Evolutionary conservation across 2,888 invertebrate genomes (phyloP), one percentile per base, ranked within the genome.

Genomic region (Oscheius sp.): DNA sequence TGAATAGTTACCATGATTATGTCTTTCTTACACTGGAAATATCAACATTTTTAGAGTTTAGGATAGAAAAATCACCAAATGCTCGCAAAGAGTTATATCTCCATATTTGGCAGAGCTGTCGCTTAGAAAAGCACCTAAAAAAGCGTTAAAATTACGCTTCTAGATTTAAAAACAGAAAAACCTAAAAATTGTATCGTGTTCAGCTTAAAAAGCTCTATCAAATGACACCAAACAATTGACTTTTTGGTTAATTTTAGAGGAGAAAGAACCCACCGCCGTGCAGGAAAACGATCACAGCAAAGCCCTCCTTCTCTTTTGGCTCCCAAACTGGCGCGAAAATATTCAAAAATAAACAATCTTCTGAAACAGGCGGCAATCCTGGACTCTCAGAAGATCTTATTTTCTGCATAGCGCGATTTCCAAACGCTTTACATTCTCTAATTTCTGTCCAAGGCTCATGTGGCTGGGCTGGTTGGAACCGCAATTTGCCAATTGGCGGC

Each of bases 1-100:
- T 84, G 84, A 45, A 75, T 69, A 3, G 78, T 78, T 6, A 80
- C 80, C 0, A 78, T 75, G 8, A 80, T 70, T 3, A 80, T 75
- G 46, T 76, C 78, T 37, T 80, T 78, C 3, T 65, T 71, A 29
- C 45, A 45, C 68, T 68, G 48, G n/a, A 63, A 27, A 8, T 2
- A 12, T 10, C 29, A 8, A 23, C 3, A 37, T 17, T 27, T 55
- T 61, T 23, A 10, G 10, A 33, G 20, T n/a, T 10, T 3, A n/a
- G 8, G 12, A 39, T 25, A 10, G 10, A 61, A 8, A n/a, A 33
- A 57, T 25, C 17, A 71, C 75, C 25, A 79, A 31, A 31, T 74
- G 63, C 46, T 79, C 64, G 31, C 73, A 76, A 25, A 79, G 65
- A n/a, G 73, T 71, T 17, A 64, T 27, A 50, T 77, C 79, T 53